Percentiles rank a stretch among this genome's conserved stretches.
Conservation (phyloP, 2,797 vertebrate species). For the Helostoma temminkii region DNA sequence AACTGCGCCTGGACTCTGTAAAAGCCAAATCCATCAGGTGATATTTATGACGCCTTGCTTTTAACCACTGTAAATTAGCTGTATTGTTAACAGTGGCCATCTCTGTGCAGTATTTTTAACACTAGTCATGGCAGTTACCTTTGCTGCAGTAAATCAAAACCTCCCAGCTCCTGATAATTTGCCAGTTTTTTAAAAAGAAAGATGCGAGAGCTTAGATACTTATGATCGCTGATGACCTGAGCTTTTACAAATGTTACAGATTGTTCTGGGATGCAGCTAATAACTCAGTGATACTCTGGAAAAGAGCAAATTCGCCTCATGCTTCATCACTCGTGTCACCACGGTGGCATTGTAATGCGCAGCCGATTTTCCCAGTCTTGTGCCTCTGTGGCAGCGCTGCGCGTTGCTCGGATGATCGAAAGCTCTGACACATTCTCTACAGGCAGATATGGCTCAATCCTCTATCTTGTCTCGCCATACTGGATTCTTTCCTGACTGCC, state of each 20-base stretch:
- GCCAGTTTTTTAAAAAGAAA: conserved; percentile 43
- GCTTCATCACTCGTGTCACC: conserved; percentile 39
- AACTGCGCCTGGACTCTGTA: conserved; percentile 45
- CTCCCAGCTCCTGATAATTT: conserved; percentile 25
- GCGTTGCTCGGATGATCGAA: conserved; percentile 28
- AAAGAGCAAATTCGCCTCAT: conserved; percentile 27
- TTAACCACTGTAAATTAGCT: conserved; percentile 57
- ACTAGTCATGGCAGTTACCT: conserved; percentile 47
- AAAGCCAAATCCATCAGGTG: conserved; percentile 29
- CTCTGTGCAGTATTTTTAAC: conserved; percentile 47
- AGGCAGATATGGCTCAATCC: conserved; percentile 34
- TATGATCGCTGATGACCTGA: conserved; percentile 25
- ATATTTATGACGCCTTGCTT: conserved; percentile 55
- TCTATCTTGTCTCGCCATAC: conserved; percentile 15
- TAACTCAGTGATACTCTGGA: conserved; percentile 48
- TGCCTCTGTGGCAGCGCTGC: conserved; percentile 8
- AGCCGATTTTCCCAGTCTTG: conserved; percentile 19
- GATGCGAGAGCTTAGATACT: conserved; percentile 28
- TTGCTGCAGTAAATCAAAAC: conserved; percentile 52
- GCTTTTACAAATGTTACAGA: conserved; percentile 43
- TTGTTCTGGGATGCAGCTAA: conserved; percentile 43
- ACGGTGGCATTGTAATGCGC: conserved; percentile 3
- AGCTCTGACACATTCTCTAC: conserved; percentile 27
- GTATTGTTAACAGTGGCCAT: conserved; percentile 34
- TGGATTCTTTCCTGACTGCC: conserved; percentile 23